Base-by-base conservation (phyloP, 2,797 vertebrate genomes). In the Erpetoichthys calabaricus region DNA sequence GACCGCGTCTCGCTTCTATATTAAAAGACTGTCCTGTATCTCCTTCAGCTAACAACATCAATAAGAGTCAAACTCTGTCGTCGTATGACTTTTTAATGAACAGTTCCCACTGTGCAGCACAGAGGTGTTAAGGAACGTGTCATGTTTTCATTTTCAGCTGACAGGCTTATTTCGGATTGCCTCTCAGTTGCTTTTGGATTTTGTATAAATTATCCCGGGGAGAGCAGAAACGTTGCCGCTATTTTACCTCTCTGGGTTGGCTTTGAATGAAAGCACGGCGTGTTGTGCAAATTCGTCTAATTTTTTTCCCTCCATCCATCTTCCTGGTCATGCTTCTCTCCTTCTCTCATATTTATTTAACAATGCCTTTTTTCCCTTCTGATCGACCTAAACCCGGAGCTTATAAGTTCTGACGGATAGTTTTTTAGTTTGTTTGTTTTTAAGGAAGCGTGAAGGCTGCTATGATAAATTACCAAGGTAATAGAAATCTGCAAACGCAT, bases 131-230 rank as follows among this genome's bases (percentile, higher is more conserved):
- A 25, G 57, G 53, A 59, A 59, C 54, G 25, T 45, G 58, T 44
- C 51, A n/a, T 46, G 51, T 53, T 59, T 59, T 59, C 49, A 59
- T 59, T 59, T 51, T 53, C 47, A 46, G 58, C 58, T 42, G 51
- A 47, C 58, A 47, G 51, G n/a, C 44, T 54, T 54, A 47, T 59
- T 59, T 59, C 51, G n/a, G 7, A 59, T 6, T 6, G 5, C 51
- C 44, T 42, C 41, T n/a, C 52, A 54, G 53, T 54, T 42, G 53
- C 10, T 42, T 42, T 53, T 51, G 45, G 5, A 47, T 58, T 52
- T 49, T 51, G 44, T 42, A 47, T 59, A 59, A 54, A 52, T 59
- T 54, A 45, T 59, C 25, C 44, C 42, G 10, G 8, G 44, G 44
- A 2, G 45, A 5, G 43, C 25, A 45, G 10, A 59, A 47, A 8